phyloP scores from a whole-genome alignment of 2,888 invertebrate species.

The Agrypnus murinus region DNA sequence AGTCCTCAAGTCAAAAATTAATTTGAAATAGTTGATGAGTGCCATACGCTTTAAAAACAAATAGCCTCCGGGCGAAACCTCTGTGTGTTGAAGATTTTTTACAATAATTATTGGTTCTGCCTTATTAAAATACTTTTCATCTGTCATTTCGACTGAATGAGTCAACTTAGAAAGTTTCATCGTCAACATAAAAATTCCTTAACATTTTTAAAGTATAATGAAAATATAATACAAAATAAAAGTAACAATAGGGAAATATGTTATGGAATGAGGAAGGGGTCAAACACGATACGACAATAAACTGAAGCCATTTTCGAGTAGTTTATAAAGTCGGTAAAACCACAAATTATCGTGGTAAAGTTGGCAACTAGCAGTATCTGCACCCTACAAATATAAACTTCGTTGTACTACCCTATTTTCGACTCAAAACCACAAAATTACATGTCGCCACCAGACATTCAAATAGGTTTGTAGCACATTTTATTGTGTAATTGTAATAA shows the following conservation, averaged over 20 bases:
- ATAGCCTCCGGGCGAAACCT: slow-evolving; percentile 5
- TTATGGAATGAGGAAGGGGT: neutral
- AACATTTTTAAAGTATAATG: no score
- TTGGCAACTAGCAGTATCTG: slow-evolving; percentile 54
- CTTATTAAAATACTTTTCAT: neutral
- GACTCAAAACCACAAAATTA: slow-evolving; percentile 59
- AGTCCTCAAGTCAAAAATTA: slow-evolving; percentile 16
- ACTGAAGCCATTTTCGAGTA: slow-evolving; percentile 31
- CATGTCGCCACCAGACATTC: slow-evolving; percentile 60
- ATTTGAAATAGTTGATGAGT: slow-evolving; percentile 3
- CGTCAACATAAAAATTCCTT: no score
- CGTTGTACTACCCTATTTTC: slow-evolving; percentile 39
- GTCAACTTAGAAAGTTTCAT: neutral
- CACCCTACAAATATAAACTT: slow-evolving; percentile 51
- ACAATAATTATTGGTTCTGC: neutral
- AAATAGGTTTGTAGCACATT: slow-evolving; percentile 53
- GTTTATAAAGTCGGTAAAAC: slow-evolving; percentile 44
- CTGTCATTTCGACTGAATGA: neutral
- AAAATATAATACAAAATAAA: no score
- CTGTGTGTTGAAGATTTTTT: neutral
- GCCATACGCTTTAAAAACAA: slow-evolving; percentile 15
- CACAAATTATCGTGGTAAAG: slow-evolving; percentile 55
- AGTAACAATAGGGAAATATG: no score
- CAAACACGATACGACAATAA: slow-evolving; percentile 26
- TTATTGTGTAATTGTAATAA: slow-evolving; percentile 21